Conservation (phyloP, 2,888 invertebrate species). For the Tuta absoluta region DNA sequence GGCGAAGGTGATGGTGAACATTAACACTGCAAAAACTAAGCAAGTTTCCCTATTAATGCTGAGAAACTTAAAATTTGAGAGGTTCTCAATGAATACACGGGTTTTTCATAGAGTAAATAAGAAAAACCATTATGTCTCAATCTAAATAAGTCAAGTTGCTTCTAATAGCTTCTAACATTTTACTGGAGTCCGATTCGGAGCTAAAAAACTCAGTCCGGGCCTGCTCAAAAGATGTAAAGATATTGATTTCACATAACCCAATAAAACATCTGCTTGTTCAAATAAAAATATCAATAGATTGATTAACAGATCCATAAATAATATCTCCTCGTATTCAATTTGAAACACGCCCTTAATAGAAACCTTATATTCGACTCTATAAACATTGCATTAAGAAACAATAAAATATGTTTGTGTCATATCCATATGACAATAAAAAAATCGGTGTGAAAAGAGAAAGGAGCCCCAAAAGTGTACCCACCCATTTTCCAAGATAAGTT, state of each 20-base stretch:
- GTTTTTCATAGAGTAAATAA: too few species aligned
- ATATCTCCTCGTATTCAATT: conserved; percentile 39
- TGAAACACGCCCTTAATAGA: conserved; percentile 27
- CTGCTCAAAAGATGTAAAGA: conserved; percentile 24
- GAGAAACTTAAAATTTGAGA: too few species aligned
- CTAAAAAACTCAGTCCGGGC: background rate
- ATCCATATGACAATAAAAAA: conserved; percentile 48
- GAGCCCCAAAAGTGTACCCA: conserved; percentile 22
- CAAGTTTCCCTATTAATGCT: too few species aligned
- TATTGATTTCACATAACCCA: conserved; percentile 55
- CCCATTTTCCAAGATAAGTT: background rate
- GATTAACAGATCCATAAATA: conserved; percentile 75
- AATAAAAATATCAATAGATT: conserved; percentile 64
- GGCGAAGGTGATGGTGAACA: too few species aligned
- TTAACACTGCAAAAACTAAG: too few species aligned
- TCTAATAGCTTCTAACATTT: too few species aligned
- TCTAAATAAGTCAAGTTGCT: too few species aligned
- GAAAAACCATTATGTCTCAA: too few species aligned
- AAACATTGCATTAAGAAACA: background rate
- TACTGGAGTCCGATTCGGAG: too few species aligned
- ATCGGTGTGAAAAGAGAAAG: conserved; percentile 71
- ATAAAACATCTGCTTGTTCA: conserved; percentile 53
- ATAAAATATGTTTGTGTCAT: conserved; percentile 33
- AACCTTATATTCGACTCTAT: background rate
- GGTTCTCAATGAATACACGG: too few species aligned